Percentiles rank a stretch among this genome's conserved stretches.
Conservation (phyloP, 2,797 vertebrate species). For the Erethizon dorsatum region DNA sequence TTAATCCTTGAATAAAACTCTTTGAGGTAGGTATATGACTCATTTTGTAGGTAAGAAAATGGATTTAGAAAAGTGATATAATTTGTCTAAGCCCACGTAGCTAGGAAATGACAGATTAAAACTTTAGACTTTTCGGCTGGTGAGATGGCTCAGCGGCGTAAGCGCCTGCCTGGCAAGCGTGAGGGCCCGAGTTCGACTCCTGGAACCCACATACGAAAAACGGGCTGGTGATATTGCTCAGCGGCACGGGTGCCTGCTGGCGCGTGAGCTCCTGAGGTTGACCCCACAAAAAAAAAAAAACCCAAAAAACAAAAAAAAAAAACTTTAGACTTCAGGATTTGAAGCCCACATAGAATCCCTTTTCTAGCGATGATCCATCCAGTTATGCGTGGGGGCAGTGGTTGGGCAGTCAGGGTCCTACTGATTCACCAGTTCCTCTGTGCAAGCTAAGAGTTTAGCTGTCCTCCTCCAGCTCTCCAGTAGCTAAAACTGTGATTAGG, state of each 20-base stretch:
- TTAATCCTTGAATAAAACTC: slow-evolving; percentile 49
- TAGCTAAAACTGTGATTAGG: neutral
- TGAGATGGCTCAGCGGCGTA: no score
- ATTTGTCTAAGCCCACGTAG: neutral
- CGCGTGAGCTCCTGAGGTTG: no score
- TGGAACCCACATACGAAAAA: no score
- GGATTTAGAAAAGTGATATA: neutral
- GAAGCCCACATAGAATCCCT: neutral
- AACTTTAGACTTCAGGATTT: neutral
- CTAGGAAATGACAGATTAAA: slow-evolving; percentile 20
- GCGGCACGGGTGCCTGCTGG: no score
- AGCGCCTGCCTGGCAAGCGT: no score
- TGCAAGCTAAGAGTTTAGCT: slow-evolving; percentile 5
- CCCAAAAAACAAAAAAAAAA: no score
- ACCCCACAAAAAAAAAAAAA: no score
- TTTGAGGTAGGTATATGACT: neutral
- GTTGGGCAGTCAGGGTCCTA: neutral
- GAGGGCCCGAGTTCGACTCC: no score
- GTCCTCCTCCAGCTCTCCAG: neutral
- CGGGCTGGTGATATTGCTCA: no score
- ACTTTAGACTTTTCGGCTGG: no score
- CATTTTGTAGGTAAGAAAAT: slow-evolving; percentile 48
- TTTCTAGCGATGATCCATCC: neutral
- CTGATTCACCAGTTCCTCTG: neutral
- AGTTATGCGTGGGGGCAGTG: neutral